These are phyloP conservation scores for Mesoclemmys tuberculata DNA, from an alignment of 2,113 vertebrate species.

Conservation along the genomic window DNA sequence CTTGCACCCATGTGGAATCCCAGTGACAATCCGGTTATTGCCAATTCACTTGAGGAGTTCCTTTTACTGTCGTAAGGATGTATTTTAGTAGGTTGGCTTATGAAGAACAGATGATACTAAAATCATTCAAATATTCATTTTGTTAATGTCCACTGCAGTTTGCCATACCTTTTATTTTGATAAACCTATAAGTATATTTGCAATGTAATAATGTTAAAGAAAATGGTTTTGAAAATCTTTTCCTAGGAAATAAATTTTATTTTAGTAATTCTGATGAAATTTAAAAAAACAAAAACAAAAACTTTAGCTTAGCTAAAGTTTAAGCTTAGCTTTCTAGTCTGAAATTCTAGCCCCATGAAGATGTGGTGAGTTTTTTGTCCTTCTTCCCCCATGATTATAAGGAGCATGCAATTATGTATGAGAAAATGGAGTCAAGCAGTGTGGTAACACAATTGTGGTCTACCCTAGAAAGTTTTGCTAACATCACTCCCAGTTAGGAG, in stretches of 20 bases:
- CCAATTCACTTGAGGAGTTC: neutral
- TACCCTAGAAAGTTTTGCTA: no score
- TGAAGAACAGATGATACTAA: neutral
- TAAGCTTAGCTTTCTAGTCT: no score
- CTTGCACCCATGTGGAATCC: neutral
- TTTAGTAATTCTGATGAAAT: neutral
- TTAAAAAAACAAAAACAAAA: no score
- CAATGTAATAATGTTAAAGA: neutral
- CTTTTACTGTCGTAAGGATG: neutral
- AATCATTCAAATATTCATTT: neutral
- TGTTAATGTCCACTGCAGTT: neutral
- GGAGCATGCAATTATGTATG: no score
- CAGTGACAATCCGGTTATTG: neutral
- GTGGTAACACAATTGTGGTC: no score
- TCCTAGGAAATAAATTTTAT: neutral
- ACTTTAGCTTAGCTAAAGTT: no score
- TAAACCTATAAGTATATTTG: neutral
- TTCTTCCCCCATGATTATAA: no score
- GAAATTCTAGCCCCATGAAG: no score
- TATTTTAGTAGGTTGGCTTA: neutral
- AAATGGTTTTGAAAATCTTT: neutral
- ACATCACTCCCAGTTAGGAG: no score
- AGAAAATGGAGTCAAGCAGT: no score
- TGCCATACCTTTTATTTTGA: neutral
- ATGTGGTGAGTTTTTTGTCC: no score